These are phyloP conservation scores for Oreortyx pictus DNA, from an alignment of 2,797 vertebrate species.

Conservation along the genomic window DNA sequence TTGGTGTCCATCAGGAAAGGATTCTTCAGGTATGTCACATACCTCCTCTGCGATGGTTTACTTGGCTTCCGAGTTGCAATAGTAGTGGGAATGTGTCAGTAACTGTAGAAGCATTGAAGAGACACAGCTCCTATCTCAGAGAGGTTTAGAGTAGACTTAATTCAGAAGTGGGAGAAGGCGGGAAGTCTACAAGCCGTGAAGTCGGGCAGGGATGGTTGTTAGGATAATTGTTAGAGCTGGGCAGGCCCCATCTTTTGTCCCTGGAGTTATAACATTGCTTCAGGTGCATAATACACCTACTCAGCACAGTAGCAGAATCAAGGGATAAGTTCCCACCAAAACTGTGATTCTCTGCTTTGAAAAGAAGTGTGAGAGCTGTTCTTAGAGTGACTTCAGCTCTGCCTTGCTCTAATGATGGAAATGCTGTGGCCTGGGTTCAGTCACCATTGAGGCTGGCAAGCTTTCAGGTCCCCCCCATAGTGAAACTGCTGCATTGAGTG, in stretches of 20 bases:
- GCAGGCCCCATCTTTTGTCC: not conserved
- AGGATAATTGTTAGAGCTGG: not conserved
- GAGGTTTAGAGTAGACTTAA: not conserved
- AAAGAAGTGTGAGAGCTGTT: not conserved
- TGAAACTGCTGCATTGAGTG: not conserved
- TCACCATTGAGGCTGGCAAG: accelerated
- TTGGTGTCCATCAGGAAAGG: constrained; percentile 96
- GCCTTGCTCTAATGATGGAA: not conserved
- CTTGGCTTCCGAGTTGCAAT: not conserved
- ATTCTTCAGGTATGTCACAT: constrained; percentile 89
- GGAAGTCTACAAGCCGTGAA: accelerated
- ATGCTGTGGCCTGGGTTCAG: not conserved
- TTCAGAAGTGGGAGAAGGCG: not conserved
- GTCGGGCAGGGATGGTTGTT: not conserved
- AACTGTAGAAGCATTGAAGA: not conserved
- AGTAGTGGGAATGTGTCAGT: not conserved
- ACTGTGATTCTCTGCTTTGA: not conserved
- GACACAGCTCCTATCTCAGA: not conserved
- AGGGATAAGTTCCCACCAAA: not conserved
- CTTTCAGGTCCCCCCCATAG: accelerated
- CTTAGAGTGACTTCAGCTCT: not conserved
- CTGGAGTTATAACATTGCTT: not conserved
- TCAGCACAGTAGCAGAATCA: not conserved
- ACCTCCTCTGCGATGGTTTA: not conserved
- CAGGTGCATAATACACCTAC: not conserved